Evolutionary conservation across 2,888 invertebrate species (phyloP), one percentile per base, ranked within the genome.

Genomic region (Neoitamus cyanurus): DNA sequence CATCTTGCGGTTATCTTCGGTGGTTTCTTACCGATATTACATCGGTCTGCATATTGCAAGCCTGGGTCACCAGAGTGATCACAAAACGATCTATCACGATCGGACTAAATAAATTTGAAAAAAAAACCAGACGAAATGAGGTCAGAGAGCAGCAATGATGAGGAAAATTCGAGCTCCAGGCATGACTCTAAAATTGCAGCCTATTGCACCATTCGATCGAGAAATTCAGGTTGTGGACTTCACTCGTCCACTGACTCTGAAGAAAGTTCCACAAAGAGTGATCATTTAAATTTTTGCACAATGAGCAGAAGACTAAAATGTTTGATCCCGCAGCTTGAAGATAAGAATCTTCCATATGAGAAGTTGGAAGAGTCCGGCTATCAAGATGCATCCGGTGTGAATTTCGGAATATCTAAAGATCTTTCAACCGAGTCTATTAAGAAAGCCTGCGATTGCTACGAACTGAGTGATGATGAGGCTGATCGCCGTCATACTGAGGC

Each of bases 341-440:
- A 83, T 42, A 85, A 42, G 4, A 78, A 72, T 80, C 72, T 85
- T 28, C 84, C 85, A 6, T 86, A 86, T 58, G 77, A 83, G 5
- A 85, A 86, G 70, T 70, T 86, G 20, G 69, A 85, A 15, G 84
- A 85, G 28, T n/a, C 28, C 46, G 46, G 72, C 9, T 34, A 37
- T 36, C 20, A 20, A 15, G 70, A 37, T 7, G n/a, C 30, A 31
- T 28, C 42, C 15, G 37, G 30, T 37, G 80, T 9, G 20, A 86
- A 86, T 68, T 84, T 58, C 58, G 90, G 89, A 46, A 86, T 89
- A 58, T 90, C 90, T 28, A 89, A 89, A 75, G 88, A 89, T 86
- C 87, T 89, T 3, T 90, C 90, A 75, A 90, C 89, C 31, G 90
- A 90, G 85, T 90, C 90, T 25, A 88, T 90, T 72, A 89, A 88